Base-by-base conservation (phyloP, 2,113 vertebrate genomes). In the Muscicapa adusta region DNA sequence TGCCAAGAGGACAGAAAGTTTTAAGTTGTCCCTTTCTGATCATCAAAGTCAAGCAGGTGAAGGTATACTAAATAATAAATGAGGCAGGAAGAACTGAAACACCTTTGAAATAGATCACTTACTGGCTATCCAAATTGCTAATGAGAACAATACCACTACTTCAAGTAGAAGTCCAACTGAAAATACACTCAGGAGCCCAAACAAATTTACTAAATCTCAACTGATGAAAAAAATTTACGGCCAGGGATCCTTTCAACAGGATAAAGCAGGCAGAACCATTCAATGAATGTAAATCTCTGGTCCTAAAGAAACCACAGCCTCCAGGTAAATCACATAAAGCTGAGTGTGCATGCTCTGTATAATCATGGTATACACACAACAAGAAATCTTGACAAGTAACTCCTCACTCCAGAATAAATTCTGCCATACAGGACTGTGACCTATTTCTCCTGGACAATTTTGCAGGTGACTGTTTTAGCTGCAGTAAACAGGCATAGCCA, bases 171-270 rank as follows among this genome's bases (percentile, higher is more conserved):
- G 77, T 50, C 76, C 71, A 76, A 76, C 67, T 48, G n/a, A 81
- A 89, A 90, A 61, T 38, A 77, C 54, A 31, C 42, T 87, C 47
- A 60, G 66, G 57, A 91, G 43, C 88, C 62, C 77, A 79, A 81
- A 79, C 17, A 38, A 60, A 92, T 68, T n/a, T 83, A 70, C 66
- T 40, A 66, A 93, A 88, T 70, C 50, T 57, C 74, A 88, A 31
- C 42, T 43, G 58, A 86, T 81, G 61, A 50, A 81, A 81, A 91
- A 83, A 34, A 29, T 54, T 54, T 86, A 57, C 14, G 58, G 54
- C 65, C 72, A 91, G 85, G 45, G 57, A 95, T 94, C 95, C 79
- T 95, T 96, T 91, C 85, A 96, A 82, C 47, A 94, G 89, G 67
- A 82, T 74, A 91, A 93, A 77, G 84, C 78, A 85, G 84, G 78